phyloP scores from a whole-genome alignment of 2,888 invertebrate genomes.

The Habroteleia sp. region DNA sequence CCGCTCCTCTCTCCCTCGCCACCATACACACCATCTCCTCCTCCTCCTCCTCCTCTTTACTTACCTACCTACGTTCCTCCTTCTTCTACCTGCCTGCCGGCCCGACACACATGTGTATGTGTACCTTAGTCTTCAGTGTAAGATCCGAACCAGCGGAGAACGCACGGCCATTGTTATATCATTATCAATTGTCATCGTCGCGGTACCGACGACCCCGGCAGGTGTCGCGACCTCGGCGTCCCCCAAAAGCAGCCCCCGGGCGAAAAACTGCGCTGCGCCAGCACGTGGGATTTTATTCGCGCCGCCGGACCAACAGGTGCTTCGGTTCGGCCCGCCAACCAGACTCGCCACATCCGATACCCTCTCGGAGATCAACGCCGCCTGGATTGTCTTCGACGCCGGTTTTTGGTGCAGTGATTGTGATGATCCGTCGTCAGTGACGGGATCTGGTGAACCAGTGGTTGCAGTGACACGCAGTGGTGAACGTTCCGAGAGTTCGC shows the following conservation, averaged over 20 bases:
- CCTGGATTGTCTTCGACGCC: conserved; percentile 31
- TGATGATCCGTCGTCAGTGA: conserved; percentile 25
- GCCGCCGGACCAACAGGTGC: conserved; percentile 47
- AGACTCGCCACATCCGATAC: conserved; percentile 16
- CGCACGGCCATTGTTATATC: conserved; percentile 81
- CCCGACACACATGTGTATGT: conserved; percentile 79
- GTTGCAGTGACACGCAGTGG: conserved; percentile 55
- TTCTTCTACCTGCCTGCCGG: conserved; percentile 66
- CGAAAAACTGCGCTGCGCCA: conserved; percentile 3
- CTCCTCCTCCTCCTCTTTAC: conserved; percentile 69
- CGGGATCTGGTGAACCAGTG: conserved; percentile 56
- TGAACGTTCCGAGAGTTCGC: conserved; percentile 49
- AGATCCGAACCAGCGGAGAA: conserved; percentile 81
- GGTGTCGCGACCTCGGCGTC: conserved; percentile 31
- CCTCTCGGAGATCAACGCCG: conserved; percentile 18
- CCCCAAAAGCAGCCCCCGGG: conserved; percentile 8
- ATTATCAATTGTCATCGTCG: conserved; percentile 77
- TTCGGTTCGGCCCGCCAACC: background rate
- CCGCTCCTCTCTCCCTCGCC: conserved; percentile 66
- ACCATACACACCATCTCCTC: conserved; percentile 73
- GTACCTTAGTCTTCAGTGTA: conserved; percentile 80
- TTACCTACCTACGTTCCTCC: conserved; percentile 66
- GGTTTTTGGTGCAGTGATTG: conserved; percentile 34
- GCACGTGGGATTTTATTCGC: conserved; percentile 26
- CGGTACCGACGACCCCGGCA: conserved; percentile 64